Evolutionary conservation across 2,888 invertebrate species (phyloP), one percentile per base, ranked within the genome.

Genomic region (Tachina lurida): DNA sequence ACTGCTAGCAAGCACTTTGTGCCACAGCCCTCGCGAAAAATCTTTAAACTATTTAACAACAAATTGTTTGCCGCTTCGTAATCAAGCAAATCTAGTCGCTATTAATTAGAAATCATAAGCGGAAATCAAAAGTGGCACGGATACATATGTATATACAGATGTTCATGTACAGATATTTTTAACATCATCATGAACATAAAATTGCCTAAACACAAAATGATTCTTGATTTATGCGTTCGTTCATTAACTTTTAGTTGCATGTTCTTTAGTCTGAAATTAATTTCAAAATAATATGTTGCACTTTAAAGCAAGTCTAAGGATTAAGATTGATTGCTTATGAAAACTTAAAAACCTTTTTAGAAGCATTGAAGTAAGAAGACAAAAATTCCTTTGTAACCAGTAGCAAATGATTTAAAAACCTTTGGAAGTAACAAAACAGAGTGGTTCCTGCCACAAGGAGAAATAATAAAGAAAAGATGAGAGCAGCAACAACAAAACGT

Each of bases 311-410:
- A 54, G 54, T 63, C 56, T 31, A 43, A 70, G 82, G 70, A 82
- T 74, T 82, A 84, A 81, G 87, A 83, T 83, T 82, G 78, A 78
- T 84, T 76, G 60, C 65, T 84, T 81, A 60, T 67, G 52, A 78
- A 87, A 84, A 43, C 77, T 58, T 49, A 10, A 70, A 75, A 78
- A 76, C 62, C 71, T 62, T 80, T 73, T 67, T 45, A 65, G 63
- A 84, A 77, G 62, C 52, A 54, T 31, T 65, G 45, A 74, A 77
- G n/a, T 75, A 39, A 73, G 19, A 77, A 45, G 56, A 17, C n/a
- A 39, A 52, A 41, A 22, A 56, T 5, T 9, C n/a, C 41, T 67
- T 74, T 17, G n/a, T 54, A 81, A 75, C 68, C 82, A 82, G 84
- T 73, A 74, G 81, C 80, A 56, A 79, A 58, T 60, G 49, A 62